phyloP scores from a whole-genome alignment of 2,113 vertebrate genomes.

The Galbula dea region DNA sequence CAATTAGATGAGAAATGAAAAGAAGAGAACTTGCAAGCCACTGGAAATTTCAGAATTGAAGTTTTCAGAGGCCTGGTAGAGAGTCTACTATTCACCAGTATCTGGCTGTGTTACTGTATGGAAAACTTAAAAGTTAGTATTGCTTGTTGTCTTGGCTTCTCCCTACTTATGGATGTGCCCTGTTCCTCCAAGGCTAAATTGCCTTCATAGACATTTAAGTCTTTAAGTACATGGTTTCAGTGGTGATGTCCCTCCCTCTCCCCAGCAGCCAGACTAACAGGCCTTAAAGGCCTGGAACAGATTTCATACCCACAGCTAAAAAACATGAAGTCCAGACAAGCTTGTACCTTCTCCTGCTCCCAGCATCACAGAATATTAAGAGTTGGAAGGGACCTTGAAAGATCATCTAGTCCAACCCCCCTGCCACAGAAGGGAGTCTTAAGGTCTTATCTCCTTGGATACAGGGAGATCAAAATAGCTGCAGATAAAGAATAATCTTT shows the following conservation, averaged over 20 bases:
- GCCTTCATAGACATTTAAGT: neutral
- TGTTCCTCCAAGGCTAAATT: neutral
- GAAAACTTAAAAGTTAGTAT: neutral
- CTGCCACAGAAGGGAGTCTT: too few relatives aligned
- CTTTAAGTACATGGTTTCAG: neutral
- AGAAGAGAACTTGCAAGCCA: neutral
- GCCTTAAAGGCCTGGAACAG: neutral
- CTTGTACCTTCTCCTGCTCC: neutral
- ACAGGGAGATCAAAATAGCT: neutral
- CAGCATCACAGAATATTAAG: neutral
- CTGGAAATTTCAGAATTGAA: neutral
- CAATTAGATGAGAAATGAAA: neutral
- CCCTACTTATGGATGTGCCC: fast-evolving
- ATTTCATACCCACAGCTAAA: neutral
- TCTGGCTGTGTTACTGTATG: neutral
- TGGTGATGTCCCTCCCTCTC: neutral
- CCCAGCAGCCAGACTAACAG: neutral
- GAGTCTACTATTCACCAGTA: neutral
- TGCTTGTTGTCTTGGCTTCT: neutral
- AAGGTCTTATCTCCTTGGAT: too few relatives aligned
- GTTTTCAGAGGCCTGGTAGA: neutral
- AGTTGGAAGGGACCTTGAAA: too few relatives aligned
- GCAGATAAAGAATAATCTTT: neutral
- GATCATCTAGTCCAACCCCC: too few relatives aligned
- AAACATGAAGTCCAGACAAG: neutral